Conservation (phyloP, 2,888 invertebrate species). For the Tipula unca region DNA sequence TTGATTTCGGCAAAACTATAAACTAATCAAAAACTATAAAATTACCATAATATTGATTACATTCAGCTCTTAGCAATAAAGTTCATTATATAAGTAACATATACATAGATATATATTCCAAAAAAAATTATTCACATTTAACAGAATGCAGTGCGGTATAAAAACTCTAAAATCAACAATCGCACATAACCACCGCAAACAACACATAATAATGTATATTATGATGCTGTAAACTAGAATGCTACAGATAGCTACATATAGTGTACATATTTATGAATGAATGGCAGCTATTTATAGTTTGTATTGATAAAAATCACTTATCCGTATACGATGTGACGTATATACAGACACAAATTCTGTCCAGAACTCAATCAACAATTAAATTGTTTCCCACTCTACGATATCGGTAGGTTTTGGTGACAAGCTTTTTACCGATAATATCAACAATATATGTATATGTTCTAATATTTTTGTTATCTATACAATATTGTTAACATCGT, state of each 20-base stretch:
- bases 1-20: background rate
- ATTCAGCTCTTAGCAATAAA: background rate
- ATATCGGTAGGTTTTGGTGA: too few species aligned
- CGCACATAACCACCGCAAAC: background rate
- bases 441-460: too few species aligned
- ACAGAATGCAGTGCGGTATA: background rate
- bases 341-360: background rate
- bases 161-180: background rate
- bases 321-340: too few species aligned
- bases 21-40: background rate
- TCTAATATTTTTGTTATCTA: too few species aligned
- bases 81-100: background rate
- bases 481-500: too few species aligned
- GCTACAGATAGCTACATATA: too few species aligned
- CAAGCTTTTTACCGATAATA: too few species aligned
- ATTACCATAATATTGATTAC: background rate
- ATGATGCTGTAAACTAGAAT: background rate
- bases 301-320: background rate
- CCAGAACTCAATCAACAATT: background rate
- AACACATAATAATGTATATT: background rate
- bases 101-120: background rate
- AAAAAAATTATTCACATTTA: background rate
- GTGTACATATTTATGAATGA: too few species aligned
- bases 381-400: background rate
- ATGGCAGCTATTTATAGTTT: too few species aligned